Percentiles rank a stretch among this genome's conserved stretches.
phyloP scores from a whole-genome alignment of 2,113 vertebrate genomes.

The Catharus bicknelli region DNA sequence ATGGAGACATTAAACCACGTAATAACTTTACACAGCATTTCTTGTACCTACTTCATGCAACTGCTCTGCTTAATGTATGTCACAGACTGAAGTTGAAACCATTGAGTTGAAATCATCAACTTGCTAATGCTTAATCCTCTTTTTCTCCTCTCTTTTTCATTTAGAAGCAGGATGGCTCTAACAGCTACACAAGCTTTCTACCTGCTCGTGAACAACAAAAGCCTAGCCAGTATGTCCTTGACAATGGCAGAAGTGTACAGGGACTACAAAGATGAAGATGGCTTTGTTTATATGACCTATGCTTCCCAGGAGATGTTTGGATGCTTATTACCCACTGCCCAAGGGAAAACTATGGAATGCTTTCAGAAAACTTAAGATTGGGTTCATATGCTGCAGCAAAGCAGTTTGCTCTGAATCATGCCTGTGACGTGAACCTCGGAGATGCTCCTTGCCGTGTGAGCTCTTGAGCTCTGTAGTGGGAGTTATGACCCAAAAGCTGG shows the following conservation, averaged over 20 bases:
- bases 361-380: slow-evolving; percentile 27
- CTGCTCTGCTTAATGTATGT: background rate
- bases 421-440: background rate
- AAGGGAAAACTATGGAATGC: background rate
- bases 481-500: slow-evolving; percentile 53
- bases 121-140: background rate
- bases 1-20: background rate
- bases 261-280: slow-evolving; percentile 89
- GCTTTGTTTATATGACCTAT: slow-evolving; percentile 93
- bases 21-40: background rate
- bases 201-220: slow-evolving; percentile 85
- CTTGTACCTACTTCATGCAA: background rate
- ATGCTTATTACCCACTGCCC: background rate
- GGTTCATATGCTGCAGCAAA: background rate
- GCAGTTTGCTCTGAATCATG: background rate
- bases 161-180: slow-evolving; percentile 87
- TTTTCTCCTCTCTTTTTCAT: background rate
- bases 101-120: background rate
- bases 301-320: slow-evolving; percentile 95
- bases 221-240: slow-evolving; percentile 84
- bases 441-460: slow-evolving; percentile 21
- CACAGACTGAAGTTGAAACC: background rate
- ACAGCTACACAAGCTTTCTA: slow-evolving; percentile 89
- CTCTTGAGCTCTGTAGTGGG: slow-evolving; percentile 21
- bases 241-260: slow-evolving; percentile 91